phyloP scores from a whole-genome alignment of 2,797 vertebrate species.

The Danio choprae region DNA sequence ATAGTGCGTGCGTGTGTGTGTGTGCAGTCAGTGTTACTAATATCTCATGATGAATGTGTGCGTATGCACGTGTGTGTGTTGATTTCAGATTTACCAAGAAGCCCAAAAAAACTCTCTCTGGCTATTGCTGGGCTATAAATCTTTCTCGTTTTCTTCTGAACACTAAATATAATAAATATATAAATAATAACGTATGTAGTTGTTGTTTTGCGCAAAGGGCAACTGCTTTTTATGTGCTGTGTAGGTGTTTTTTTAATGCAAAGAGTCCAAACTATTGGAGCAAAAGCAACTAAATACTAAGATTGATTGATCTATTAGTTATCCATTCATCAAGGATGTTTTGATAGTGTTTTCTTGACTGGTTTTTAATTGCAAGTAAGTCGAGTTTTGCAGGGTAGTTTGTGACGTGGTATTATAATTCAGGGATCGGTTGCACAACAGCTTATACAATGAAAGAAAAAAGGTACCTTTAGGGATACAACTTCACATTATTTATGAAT shows the following conservation, averaged over 20 bases:
- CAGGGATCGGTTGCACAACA: background rate
- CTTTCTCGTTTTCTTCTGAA: background rate
- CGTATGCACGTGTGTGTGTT: constrained; percentile 16
- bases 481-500: background rate
- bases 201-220: constrained; percentile 22
- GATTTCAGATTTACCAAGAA: constrained; percentile 18
- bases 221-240: constrained; percentile 51
- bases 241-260: constrained; percentile 63
- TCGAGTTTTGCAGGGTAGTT: background rate
- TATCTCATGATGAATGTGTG: constrained; percentile 33
- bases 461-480: background rate
- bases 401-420: background rate
- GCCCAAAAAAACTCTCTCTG: background rate
- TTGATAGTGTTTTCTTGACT: background rate
- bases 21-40: constrained; percentile 46
- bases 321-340: background rate
- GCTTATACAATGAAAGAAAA: background rate
- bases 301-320: constrained; percentile 52
- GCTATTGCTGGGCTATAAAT: background rate
- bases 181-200: constrained; percentile 18
- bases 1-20: constrained; percentile 12
- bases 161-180: constrained; percentile 7
- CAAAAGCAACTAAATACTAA: constrained; percentile 75
- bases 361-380: background rate
- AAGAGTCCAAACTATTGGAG: constrained; percentile 56